These are phyloP conservation scores for Sylvilagus floridanus DNA, from an alignment of 2,797 vertebrate species.

Conservation along the genomic window DNA sequence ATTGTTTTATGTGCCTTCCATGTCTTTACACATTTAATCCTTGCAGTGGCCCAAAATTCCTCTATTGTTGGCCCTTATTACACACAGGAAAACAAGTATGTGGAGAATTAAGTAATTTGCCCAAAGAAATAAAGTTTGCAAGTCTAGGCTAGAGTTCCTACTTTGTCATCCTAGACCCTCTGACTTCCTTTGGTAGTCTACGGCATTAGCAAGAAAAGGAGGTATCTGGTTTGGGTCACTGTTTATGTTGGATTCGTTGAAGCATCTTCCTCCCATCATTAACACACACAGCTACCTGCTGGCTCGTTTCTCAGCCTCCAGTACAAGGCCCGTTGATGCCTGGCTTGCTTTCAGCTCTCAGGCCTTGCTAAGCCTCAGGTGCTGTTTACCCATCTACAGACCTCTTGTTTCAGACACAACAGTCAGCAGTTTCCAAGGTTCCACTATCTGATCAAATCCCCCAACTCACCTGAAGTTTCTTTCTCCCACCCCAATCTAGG, in stretches of 20 bases:
- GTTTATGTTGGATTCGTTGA: background rate
- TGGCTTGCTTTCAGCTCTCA: conserved; percentile 33
- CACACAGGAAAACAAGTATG: background rate
- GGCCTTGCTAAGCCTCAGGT: background rate
- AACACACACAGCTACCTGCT: background rate
- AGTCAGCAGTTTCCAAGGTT: background rate
- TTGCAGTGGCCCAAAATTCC: background rate
- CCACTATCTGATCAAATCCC: background rate
- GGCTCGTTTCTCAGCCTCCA: background rate
- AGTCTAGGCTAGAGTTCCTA: background rate
- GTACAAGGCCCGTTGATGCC: background rate
- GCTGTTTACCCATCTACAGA: background rate
- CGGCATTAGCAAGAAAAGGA: background rate
- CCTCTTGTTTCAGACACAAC: background rate
- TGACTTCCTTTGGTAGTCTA: background rate
- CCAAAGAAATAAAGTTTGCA: background rate
- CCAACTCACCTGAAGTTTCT: background rate
- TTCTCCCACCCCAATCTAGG: background rate
- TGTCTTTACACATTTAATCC: conserved; percentile 9
- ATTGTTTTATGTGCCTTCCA: background rate
- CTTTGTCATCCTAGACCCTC: background rate
- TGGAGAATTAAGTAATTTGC: background rate
- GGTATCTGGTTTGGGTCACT: background rate
- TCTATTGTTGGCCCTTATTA: conserved; percentile 26
- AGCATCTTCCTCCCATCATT: background rate